These are phyloP conservation scores for Ceratina japonica DNA, from an alignment of 1,140 invertebrate species.

Conservation along the genomic window DNA sequence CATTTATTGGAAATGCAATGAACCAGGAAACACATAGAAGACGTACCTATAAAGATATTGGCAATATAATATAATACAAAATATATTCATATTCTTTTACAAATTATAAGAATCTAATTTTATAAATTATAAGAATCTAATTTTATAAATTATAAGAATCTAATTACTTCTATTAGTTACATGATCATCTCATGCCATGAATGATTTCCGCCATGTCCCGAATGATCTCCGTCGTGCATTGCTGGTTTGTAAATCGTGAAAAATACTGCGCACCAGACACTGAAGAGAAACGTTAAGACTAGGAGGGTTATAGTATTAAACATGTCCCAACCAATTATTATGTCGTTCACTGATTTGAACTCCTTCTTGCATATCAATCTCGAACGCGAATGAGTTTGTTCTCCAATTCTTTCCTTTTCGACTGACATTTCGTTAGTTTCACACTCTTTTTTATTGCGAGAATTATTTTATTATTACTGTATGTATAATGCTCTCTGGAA, in stretches of 20 bases:
- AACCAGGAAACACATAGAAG: no score
- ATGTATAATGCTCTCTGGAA: background rate
- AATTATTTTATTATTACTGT: slow-evolving; percentile 3
- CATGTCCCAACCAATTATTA: slow-evolving; percentile 66
- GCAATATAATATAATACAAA: no score
- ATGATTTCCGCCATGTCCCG: background rate
- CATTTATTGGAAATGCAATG: background rate
- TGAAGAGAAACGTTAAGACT: slow-evolving; percentile 49
- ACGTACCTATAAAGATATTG: no score
- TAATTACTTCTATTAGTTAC: background rate
- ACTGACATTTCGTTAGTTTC: background rate
- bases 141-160: no score
- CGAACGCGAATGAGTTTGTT: slow-evolving; percentile 2
- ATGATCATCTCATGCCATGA: background rate
- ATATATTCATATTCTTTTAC: no score
- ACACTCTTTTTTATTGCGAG: background rate
- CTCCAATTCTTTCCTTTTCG: background rate
- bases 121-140: no score
- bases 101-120: no score
- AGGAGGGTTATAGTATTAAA: slow-evolving; percentile 58
- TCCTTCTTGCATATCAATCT: background rate
- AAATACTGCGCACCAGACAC: slow-evolving; percentile 60
- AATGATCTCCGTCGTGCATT: background rate
- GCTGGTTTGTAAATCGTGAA: slow-evolving; percentile 47
- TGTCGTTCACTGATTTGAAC: slow-evolving; percentile 22